Base-by-base conservation (phyloP, 1,140 invertebrate species). In the Drosophila rhopaloa region DNA sequence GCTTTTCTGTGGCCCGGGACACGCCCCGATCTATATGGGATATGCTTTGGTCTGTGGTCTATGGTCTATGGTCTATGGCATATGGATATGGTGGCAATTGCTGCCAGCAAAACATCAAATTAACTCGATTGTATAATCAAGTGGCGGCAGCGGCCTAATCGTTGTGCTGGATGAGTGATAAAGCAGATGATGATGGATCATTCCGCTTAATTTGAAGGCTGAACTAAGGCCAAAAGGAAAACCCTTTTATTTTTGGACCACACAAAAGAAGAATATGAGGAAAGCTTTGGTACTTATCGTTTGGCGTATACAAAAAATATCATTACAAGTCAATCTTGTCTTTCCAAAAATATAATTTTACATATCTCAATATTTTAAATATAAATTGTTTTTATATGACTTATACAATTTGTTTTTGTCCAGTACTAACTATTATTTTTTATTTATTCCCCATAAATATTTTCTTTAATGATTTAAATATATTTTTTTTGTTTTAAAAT, bases 61-160 rank as follows among this genome's bases (percentile, higher is more conserved):
- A 37, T 46, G 24, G 37, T 51, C 35, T 24, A 13, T 16, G 29
- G 27, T 43, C n/a, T 24, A 37, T 37, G 46, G 46, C 14, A 16
- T 47, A 47, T 37, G 24, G 32, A 40, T 63, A 71, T 71, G 50
- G 50, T 63, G 60, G 67, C 83, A 88, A 85, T 85, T 85, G 83
- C 74, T 78, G 85, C 67, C 80, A 82, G 68, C 66, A 27, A 72
- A 72, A 72, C 85, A 88, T 85, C 79, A 85, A 88, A 88, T 85
- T 85, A 58, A 88, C 82, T 48, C 82, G 80, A 88, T 86, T 84
- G 83, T 85, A 84, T 81, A 84, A 84, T 67, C 70, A 75, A 67
- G 62, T 60, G 57, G 62, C 44, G 62, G 41, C 61, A 67, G 59
- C 47, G n/a, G 37, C 47, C 60, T 65, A 68, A 66, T 66, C 65